Conservation (phyloP, 2,113 vertebrate genomes). For the Nestor notabilis region DNA sequence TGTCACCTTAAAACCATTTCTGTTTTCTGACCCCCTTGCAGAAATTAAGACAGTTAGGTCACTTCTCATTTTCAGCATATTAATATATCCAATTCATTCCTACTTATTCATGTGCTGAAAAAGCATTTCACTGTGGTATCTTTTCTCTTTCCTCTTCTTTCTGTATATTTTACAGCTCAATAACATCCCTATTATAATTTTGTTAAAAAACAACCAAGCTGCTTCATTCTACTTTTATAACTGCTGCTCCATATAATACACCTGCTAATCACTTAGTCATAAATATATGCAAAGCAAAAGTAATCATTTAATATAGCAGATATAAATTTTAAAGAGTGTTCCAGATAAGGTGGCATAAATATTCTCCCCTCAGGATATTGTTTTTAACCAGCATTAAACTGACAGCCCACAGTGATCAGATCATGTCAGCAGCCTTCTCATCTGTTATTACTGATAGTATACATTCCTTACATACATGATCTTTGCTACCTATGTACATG, state of each 20-base stretch:
- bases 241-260: background rate
- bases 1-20: background rate
- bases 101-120: background rate
- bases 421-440: background rate
- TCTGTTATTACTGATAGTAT: background rate
- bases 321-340: background rate
- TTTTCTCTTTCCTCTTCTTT: background rate
- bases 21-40: background rate
- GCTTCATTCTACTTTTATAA: background rate
- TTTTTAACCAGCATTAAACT: background rate
- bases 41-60: background rate
- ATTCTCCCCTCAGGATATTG: background rate
- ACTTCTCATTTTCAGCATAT: background rate
- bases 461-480: background rate
- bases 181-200: background rate
- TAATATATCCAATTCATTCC: background rate
- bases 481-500: background rate
- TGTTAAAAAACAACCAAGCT: background rate
- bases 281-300: background rate
- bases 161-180: background rate
- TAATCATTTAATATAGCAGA: background rate
- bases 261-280: background rate
- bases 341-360: background rate
- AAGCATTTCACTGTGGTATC: background rate
- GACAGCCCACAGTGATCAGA: background rate